Conservation (phyloP, 2,797 vertebrate species). For the Sebastes umbrosus region DNA sequence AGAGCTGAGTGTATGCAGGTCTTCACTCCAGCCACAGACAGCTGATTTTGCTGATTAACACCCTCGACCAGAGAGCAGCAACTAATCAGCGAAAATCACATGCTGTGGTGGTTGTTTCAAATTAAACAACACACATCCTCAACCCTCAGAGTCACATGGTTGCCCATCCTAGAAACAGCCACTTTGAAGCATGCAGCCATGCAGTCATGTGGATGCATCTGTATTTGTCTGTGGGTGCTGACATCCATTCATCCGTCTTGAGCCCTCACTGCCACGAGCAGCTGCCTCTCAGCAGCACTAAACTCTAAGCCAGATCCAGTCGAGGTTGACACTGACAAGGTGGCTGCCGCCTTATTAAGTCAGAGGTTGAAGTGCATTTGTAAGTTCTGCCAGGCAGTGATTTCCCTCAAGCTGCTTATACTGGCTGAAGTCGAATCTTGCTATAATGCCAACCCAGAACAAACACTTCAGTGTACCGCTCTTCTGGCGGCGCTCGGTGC, state of each 20-base stretch:
- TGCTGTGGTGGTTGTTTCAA: slow-evolving; percentile 20
- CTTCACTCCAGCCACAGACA: slow-evolving; percentile 20
- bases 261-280: slow-evolving; percentile 57
- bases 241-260: slow-evolving; percentile 36
- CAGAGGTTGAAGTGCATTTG: slow-evolving; percentile 45
- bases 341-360: slow-evolving; percentile 44
- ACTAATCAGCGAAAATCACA: slow-evolving; percentile 48
- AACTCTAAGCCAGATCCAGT: slow-evolving; percentile 29
- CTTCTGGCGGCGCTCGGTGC: slow-evolving; percentile 31
- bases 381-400: slow-evolving; percentile 38
- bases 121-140: slow-evolving; percentile 21
- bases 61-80: neutral
- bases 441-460: slow-evolving; percentile 63
- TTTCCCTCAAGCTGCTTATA: slow-evolving; percentile 36
- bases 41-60: slow-evolving; percentile 42
- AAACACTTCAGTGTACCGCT: slow-evolving; percentile 53
- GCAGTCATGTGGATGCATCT: slow-evolving; percentile 40
- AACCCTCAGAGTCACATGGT: slow-evolving; percentile 37
- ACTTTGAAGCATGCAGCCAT: slow-evolving; percentile 49
- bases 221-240: slow-evolving; percentile 25
- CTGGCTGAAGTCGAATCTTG: slow-evolving; percentile 51
- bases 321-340: slow-evolving; percentile 57
- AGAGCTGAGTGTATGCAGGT: slow-evolving; percentile 15
- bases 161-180: slow-evolving; percentile 19
- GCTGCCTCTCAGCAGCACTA: slow-evolving; percentile 55